Percentiles rank a stretch among this genome's conserved stretches.
Conservation (phyloP, 2,888 invertebrate species). For the Lasioglossum leucozonium region DNA sequence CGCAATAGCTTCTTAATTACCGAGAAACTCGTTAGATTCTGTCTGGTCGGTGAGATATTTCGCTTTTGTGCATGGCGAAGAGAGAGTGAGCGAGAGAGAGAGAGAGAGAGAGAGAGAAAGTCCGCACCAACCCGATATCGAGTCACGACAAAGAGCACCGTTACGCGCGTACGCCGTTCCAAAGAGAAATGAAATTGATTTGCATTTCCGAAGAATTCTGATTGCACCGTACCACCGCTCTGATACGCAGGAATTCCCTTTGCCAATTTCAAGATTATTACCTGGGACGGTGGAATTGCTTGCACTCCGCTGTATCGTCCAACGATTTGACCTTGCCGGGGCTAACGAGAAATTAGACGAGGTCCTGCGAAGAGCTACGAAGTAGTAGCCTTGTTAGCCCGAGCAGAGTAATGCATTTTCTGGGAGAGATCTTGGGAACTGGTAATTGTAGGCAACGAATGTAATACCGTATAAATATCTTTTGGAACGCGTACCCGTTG, state of each 20-base stretch:
- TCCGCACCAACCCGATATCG: slow-evolving; percentile 28
- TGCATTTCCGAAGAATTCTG: slow-evolving; percentile 58
- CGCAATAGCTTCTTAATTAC: slow-evolving; percentile 62
- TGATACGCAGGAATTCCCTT: slow-evolving; percentile 34
- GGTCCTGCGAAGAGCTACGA: neutral
- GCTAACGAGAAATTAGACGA: neutral
- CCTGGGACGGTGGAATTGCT: neutral
- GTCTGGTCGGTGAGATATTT: slow-evolving; percentile 50
- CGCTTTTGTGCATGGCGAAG: slow-evolving; percentile 17
- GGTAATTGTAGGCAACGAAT: neutral
- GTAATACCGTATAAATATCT: neutral
- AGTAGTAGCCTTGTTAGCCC: neutral
- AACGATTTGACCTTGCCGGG: neutral
- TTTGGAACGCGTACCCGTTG: neutral
- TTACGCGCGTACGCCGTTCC: slow-evolving; percentile 41
- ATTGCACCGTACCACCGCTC: slow-evolving; percentile 23
- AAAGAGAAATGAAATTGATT: slow-evolving; percentile 59
- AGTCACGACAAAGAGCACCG: slow-evolving; percentile 40
- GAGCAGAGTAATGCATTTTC: neutral
- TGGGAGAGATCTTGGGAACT: neutral
- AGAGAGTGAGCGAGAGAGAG: neutral
- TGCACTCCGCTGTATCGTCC: neutral
- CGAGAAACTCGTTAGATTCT: slow-evolving; percentile 53
- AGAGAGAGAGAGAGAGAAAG: neutral
- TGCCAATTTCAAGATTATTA: slow-evolving; percentile 52